These are phyloP conservation scores for Falco rusticolus DNA, from an alignment of 2,797 vertebrate species.

Conservation along the genomic window DNA sequence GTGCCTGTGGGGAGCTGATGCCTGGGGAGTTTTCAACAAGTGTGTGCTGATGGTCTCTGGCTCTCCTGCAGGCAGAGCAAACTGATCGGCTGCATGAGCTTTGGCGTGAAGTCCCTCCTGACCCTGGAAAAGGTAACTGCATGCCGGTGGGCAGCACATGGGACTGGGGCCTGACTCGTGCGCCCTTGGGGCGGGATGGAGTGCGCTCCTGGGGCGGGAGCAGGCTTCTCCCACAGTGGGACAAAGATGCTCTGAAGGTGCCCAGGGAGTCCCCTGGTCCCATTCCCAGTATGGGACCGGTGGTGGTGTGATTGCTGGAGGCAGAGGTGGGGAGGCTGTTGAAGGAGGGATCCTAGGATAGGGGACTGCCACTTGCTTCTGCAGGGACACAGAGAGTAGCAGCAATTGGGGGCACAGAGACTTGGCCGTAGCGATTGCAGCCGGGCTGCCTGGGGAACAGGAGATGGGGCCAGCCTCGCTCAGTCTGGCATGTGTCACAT, in stretches of 20 bases:
- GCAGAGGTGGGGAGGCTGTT: background rate
- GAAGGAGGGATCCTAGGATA: background rate
- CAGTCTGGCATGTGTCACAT: background rate
- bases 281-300: background rate
- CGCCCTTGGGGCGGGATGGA: background rate
- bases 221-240: background rate
- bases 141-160: accelerated
- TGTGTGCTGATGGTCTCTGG: accelerated
- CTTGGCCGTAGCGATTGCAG: background rate
- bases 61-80: constrained; percentile 46
- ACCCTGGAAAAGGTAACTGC: constrained; percentile 79
- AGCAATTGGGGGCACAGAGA: background rate
- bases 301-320: background rate
- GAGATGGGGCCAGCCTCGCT: background rate
- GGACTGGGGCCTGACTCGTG: background rate
- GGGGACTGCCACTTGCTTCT: background rate
- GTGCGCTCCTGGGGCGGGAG: constrained; percentile 10
- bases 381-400: background rate
- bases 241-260: background rate
- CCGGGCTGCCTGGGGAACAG: background rate
- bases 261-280: background rate
- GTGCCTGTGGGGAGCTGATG: background rate
- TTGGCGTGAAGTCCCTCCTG: constrained; percentile 86
- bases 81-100: constrained; percentile 91
- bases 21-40: background rate